Evolutionary conservation across 2,797 vertebrate genomes (phyloP), one percentile per base, ranked within the genome.

Genomic region (Dermochelys coriacea): DNA sequence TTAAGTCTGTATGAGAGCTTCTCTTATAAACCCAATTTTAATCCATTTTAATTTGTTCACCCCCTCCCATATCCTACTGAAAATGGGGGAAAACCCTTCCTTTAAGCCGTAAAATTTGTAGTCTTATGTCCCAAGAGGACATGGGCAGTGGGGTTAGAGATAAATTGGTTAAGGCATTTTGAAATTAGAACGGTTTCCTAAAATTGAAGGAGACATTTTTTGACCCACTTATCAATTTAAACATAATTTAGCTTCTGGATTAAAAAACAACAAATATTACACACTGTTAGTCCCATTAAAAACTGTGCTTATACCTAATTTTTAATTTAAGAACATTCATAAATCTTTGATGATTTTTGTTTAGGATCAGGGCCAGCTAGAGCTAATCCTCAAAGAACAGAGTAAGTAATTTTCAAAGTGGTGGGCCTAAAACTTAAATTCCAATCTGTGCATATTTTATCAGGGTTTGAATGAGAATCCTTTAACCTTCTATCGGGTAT

Each of bases 21-120:
- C 87, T 86, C 51, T 1, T 89, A 75, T 61, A 94, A 96, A 91
- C 9, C 8, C 31, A 23, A 1, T 93, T 93, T 94, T 93, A 96
- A 95, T 87, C 45, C 78, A 68, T 88, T 91, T 91, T 85, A 52
- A 96, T 96, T 96, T 88, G 85, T 91, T 94, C 74, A 81, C 64
- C 12, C 84, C 52, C 61, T 61, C 85, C 94, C 61, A 77, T 57
- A 52, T 61, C 31, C 74, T 49, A 37, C 18, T 57, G 59, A 45
- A 75, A 51, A 80, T 12, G 19, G 84, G 5, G 80, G 34, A 25
- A 55, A 89, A 91, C 90, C 87, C 80, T 68, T 85, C 27, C 16
- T 87, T 87, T 86, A 80, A 84, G 64, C 29, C 41, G 81, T 55
- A 89, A 47, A 54, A 80, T 80, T 21, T 75, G 84, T 90, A 68